These are phyloP conservation scores for Ennomos quercinarius DNA, from an alignment of 2,888 invertebrate species.

Conservation along the genomic window DNA sequence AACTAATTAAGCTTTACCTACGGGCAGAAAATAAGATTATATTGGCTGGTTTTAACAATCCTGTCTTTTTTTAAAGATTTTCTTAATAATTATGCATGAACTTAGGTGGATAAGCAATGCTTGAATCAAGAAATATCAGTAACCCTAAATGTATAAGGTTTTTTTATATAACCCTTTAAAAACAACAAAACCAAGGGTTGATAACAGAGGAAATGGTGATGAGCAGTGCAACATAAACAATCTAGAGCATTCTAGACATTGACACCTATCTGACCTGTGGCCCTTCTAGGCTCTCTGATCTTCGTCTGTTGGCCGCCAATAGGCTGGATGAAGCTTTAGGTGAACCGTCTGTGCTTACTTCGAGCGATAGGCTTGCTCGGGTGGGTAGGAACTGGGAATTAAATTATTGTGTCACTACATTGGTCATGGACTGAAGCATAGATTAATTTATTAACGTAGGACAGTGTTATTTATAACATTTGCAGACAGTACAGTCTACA, in stretches of 20 bases:
- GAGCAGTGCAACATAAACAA: conserved; percentile 18
- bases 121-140: too few relatives aligned
- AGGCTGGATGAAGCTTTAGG: conserved; percentile 75
- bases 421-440: too few relatives aligned
- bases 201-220: not conserved
- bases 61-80: not conserved
- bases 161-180: not conserved
- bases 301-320: conserved; percentile 75
- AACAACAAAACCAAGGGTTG: not conserved
- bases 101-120: too few relatives aligned
- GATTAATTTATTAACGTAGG: too few relatives aligned
- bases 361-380: conserved; percentile 86
- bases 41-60: not conserved
- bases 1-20: too few relatives aligned
- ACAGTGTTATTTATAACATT: too few relatives aligned
- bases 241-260: conserved; percentile 10
- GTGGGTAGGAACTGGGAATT: conserved; percentile 80
- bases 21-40: too few relatives aligned
- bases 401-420: conserved; percentile 11
- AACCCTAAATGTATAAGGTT: too few relatives aligned
- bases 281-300: conserved; percentile 87
- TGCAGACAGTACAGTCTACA: too few relatives aligned
- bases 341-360: conserved; percentile 82
- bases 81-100: too few relatives aligned
- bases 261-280: conserved; percentile 73